phyloP scores from a whole-genome alignment of 2,113 vertebrate genomes.

The Mormyrus iriodes region DNA sequence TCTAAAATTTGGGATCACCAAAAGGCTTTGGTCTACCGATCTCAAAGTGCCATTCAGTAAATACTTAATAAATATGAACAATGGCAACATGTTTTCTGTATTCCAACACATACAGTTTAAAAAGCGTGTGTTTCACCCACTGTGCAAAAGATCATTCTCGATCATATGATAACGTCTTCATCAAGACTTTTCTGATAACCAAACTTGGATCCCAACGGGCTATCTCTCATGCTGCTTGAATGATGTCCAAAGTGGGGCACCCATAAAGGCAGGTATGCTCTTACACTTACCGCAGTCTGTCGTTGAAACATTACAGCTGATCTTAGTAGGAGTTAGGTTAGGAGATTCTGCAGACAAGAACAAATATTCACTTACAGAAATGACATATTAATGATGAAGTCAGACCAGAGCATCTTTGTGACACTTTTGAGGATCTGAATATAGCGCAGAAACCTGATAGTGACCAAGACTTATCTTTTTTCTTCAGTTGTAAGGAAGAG shows the following conservation, averaged over 20 bases:
- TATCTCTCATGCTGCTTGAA: background rate
- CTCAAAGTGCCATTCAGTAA: background rate
- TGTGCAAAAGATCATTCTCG: background rate
- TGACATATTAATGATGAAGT: background rate
- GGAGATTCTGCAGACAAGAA: background rate
- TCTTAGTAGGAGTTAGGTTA: background rate
- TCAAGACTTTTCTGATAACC: background rate
- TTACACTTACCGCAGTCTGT: conserved; percentile 15
- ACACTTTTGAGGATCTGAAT: background rate
- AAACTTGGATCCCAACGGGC: background rate
- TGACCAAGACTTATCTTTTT: background rate
- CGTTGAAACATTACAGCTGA: background rate
- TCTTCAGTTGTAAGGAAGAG: background rate
- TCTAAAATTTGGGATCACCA: too few relatives aligned
- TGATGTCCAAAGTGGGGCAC: background rate
- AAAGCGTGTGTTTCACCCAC: background rate
- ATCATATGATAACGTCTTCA: background rate
- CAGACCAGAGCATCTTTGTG: background rate
- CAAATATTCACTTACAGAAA: background rate
- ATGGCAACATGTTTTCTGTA: background rate
- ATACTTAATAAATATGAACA: background rate
- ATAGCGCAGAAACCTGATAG: background rate
- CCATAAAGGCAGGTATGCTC: background rate
- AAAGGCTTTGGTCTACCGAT: too few relatives aligned
- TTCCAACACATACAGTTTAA: background rate